Evolutionary conservation across 2,113 vertebrate genomes (phyloP), one percentile per base, ranked within the genome.

Genomic region (Bubo blakistoni): DNA sequence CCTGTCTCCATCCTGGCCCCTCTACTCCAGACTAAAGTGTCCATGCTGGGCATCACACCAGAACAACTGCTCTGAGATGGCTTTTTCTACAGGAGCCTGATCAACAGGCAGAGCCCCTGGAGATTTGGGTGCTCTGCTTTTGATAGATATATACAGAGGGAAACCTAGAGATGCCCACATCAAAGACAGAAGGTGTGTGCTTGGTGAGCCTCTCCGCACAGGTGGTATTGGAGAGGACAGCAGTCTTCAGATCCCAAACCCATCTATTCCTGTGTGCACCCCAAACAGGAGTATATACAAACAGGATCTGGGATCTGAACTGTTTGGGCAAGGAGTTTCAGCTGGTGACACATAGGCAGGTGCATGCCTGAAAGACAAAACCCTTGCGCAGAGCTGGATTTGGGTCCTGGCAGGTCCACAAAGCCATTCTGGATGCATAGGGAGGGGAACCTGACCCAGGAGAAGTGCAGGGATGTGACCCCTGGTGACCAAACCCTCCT

Each of bases 301-400:
- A 44, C 6, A 86, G 34, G 34, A 92, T 38, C 2, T 72, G 26
- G 58, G 49, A 65, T 80, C 36, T 69, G 44, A 88, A 47, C 4
- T 63, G 8, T 30, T 21, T 13, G 18, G 21, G 13, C 19, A 66
- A 73, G 54, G 55, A 86, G 19, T 49, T 90, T 47, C 63, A 88
- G 34, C 62, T 55, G 51, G 13, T 0, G 0, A 52, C 34, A 49
- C 1, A 1, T 5, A 70, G 13, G 38, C 16, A 62, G 38, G 47
- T 34, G 24, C 25, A 61, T 36, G 27, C 6, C 24, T 73, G 34
- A 26, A 62, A 40, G 26, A 52, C 18, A 4, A 92, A 83, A 59
- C 7, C 57, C n/a, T 54, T 44, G 21, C 49, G 44, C 36, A 61
- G 26, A 91, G 44, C 10, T 77, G 67, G 49, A 66, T 8, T 15